Evolutionary conservation across 2,797 vertebrate species (phyloP).

Genomic region (Peromyscus attwateri): DNA sequence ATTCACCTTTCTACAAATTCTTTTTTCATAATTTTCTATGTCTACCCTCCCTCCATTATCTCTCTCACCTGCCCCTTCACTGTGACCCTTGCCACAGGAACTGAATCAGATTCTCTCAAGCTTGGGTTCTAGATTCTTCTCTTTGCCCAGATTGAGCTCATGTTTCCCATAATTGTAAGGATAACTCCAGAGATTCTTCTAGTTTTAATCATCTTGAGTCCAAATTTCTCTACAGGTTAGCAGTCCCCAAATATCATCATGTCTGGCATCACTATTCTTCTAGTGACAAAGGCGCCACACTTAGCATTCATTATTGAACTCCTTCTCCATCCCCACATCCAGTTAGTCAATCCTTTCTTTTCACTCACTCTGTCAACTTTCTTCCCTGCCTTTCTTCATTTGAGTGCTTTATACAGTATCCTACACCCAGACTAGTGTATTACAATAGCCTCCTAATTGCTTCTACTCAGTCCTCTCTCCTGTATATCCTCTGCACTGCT

Average conservation of each 20-base stretch:
- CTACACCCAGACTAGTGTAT: not conserved
- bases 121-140: not conserved
- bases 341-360: constrained; percentile 1
- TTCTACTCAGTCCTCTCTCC: constrained; percentile 9
- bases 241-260: not conserved
- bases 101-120: not conserved
- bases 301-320: not conserved
- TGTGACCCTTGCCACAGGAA: not conserved
- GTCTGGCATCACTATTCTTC: not conserved
- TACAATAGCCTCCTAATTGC: constrained; percentile 55
- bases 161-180: not conserved
- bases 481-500: constrained; percentile 6
- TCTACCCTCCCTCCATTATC: not conserved
- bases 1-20: not conserved
- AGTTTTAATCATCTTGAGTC: constrained; percentile 24
- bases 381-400: constrained; percentile 45
- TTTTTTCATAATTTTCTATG: constrained; percentile 49
- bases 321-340: not conserved
- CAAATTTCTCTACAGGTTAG: not conserved
- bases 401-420: constrained; percentile 43
- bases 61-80: not conserved
- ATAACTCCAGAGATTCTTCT: not conserved
- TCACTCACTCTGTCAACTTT: not conserved
- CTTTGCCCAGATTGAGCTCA: not conserved
- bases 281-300: not conserved